These are phyloP conservation scores for Caradrina kadenii DNA, from an alignment of 2,888 invertebrate species.

Conservation along the genomic window DNA sequence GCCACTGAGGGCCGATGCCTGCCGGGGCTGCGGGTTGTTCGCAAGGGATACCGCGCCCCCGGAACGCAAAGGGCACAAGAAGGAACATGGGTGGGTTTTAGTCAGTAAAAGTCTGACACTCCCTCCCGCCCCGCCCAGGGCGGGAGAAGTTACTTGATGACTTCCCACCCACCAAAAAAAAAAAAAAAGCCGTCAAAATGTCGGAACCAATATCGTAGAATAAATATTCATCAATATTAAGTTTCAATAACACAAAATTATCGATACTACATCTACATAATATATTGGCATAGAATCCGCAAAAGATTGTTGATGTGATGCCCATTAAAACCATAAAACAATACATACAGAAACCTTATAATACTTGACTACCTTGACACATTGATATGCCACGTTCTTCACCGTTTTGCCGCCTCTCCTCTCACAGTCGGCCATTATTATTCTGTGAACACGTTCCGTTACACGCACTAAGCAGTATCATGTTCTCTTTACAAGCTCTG, in stretches of 20 bases:
- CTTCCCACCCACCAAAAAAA: too few relatives aligned
- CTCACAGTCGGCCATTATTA: conserved; percentile 55
- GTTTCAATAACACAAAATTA: conserved; percentile 5
- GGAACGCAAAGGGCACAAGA: too few relatives aligned
- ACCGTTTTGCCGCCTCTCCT: conserved; percentile 34
- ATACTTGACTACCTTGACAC: neutral
- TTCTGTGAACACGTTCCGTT: conserved; percentile 46
- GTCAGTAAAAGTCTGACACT: too few relatives aligned
- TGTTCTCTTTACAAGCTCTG: conserved; percentile 56
- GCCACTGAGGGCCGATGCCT: too few relatives aligned
- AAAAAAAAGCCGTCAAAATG: conserved; percentile 40
- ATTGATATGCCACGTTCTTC: conserved; percentile 27
- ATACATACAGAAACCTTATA: neutral
- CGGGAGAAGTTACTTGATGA: too few relatives aligned
- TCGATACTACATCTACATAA: too few relatives aligned
- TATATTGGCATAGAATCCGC: neutral
- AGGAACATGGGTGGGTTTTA: too few relatives aligned
- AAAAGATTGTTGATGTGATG: neutral
- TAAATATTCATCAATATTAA: conserved; percentile 25
- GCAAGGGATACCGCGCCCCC: too few relatives aligned
- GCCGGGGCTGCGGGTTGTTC: too few relatives aligned
- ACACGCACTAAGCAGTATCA: conserved; percentile 57
- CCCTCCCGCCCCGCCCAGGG: too few relatives aligned
- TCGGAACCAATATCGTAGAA: conserved; percentile 19
- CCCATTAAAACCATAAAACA: neutral